phyloP scores from a whole-genome alignment of 2,113 vertebrate genomes.

The Carassius auratus region DNA sequence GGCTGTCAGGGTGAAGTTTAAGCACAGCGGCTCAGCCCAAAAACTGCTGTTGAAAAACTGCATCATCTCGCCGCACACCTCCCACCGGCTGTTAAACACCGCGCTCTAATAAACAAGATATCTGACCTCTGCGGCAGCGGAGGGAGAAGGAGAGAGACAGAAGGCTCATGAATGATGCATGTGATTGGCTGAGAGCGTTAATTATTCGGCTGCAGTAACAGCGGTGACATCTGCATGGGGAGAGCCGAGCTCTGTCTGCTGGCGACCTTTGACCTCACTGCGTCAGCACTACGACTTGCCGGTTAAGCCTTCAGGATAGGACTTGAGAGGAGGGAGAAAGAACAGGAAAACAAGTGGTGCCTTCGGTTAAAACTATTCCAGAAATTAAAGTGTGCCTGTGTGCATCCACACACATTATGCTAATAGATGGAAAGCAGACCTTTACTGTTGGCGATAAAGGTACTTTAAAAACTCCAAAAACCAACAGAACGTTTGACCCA shows the following conservation, averaged over 20 bases:
- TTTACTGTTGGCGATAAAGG: slow-evolving; percentile 45
- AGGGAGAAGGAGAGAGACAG: slow-evolving; percentile 40
- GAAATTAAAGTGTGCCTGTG: slow-evolving; percentile 47
- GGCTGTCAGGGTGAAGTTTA: slow-evolving; percentile 14
- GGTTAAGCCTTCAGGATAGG: slow-evolving; percentile 45
- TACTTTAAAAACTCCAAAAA: slow-evolving; percentile 24
- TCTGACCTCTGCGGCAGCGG: slow-evolving; percentile 47
- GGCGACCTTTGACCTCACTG: slow-evolving; percentile 50
- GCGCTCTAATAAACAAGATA: slow-evolving; percentile 37
- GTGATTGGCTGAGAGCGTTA: slow-evolving; percentile 53
- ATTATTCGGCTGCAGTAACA: slow-evolving; percentile 55
- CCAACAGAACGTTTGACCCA: slow-evolving; percentile 48
- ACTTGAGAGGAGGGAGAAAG: not conserved
- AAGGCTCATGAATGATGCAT: slow-evolving; percentile 57
- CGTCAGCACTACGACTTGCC: slow-evolving; percentile 30
- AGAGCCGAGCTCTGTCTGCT: slow-evolving; percentile 30
- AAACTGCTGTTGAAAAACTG: slow-evolving; percentile 23
- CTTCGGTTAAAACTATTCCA: not conserved
- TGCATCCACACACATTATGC: slow-evolving; percentile 54
- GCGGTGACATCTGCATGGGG: slow-evolving; percentile 44
- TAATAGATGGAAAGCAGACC: slow-evolving; percentile 60
- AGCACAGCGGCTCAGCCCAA: slow-evolving; percentile 6
- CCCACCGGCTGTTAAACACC: not conserved
- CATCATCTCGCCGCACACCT: slow-evolving; percentile 3
- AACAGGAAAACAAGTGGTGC: slow-evolving; percentile 3